These are phyloP conservation scores for Anadara kagoshimensis DNA, from an alignment of 1,140 invertebrate species.

Conservation along the genomic window DNA sequence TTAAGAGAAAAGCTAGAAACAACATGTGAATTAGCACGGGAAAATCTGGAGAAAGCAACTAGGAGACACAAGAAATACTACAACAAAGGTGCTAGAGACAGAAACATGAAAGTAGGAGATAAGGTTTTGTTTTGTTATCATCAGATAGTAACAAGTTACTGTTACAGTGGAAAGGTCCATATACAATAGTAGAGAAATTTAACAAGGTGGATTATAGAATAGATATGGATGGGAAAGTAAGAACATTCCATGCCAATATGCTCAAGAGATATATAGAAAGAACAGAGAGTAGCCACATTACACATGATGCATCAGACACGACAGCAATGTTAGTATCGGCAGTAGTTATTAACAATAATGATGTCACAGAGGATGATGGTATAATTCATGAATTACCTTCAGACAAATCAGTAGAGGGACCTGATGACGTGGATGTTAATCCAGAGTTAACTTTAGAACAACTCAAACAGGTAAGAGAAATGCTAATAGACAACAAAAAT, in stretches of 20 bases:
- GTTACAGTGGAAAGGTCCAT: constrained; percentile 41
- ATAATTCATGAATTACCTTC: not conserved
- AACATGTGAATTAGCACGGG: constrained; percentile 35
- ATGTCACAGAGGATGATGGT: not conserved
- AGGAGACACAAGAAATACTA: constrained; percentile 35
- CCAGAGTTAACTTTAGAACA: too few relatives aligned
- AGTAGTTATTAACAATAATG: not conserved
- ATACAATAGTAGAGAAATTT: constrained; percentile 16
- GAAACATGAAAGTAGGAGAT: constrained; percentile 39
- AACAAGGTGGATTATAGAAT: constrained; percentile 15
- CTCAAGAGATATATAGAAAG: constrained; percentile 28
- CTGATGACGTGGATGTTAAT: too few relatives aligned
- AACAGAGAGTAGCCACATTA: not conserved
- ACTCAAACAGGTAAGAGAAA: too few relatives aligned
- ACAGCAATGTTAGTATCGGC: too few relatives aligned
- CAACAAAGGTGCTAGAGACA: constrained; percentile 20
- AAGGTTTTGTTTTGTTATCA: constrained; percentile 29
- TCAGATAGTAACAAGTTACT: constrained; percentile 35
- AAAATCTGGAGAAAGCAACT: constrained; percentile 33
- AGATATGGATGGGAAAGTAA: constrained; percentile 24
- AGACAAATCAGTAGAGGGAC: too few relatives aligned
- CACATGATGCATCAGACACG: not conserved
- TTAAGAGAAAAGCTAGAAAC: constrained; percentile 41
- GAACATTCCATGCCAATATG: constrained; percentile 29
- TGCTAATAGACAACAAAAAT: too few relatives aligned